Conservation (phyloP, 2,113 vertebrate species). For the Dasyprocta punctata region DNA sequence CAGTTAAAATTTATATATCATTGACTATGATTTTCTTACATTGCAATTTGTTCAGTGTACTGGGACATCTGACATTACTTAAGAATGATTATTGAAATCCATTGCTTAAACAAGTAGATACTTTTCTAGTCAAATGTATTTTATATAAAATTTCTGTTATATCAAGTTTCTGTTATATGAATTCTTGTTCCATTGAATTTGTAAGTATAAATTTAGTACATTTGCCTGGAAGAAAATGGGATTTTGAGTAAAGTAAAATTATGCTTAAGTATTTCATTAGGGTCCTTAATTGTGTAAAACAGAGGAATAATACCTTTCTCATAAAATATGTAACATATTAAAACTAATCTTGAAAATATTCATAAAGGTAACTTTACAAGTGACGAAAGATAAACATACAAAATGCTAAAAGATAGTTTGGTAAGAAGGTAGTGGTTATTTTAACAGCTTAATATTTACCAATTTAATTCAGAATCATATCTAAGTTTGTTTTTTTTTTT, state of each 20-base stretch:
- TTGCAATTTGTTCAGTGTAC: conserved; percentile 25
- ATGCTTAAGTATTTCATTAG: conserved; percentile 10
- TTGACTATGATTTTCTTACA: conserved; percentile 6
- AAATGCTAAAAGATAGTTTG: neutral
- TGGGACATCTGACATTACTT: neutral
- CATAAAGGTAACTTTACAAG: neutral
- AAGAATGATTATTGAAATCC: neutral
- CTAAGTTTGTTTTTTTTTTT: neutral
- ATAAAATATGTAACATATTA: neutral
- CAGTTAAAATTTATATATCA: conserved; percentile 64
- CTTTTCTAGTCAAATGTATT: neutral
- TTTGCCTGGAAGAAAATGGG: conserved; percentile 34
- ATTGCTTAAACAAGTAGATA: conserved; percentile 34
- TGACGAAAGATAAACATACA: neutral
- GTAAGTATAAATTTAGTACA: conserved; percentile 25
- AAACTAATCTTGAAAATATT: neutral
- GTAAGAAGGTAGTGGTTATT: neutral
- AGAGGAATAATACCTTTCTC: conserved; percentile 15
- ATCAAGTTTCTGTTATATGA: conserved; percentile 1
- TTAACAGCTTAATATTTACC: conserved; percentile 36
- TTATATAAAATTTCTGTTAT: neutral
- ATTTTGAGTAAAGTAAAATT: conserved; percentile 48
- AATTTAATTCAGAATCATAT: neutral
- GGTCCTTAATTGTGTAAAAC: conserved; percentile 5
- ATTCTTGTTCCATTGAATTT: neutral